Evolutionary conservation across 2,888 invertebrate species (phyloP).

Genomic region (Drosophila fungiperda): DNA sequence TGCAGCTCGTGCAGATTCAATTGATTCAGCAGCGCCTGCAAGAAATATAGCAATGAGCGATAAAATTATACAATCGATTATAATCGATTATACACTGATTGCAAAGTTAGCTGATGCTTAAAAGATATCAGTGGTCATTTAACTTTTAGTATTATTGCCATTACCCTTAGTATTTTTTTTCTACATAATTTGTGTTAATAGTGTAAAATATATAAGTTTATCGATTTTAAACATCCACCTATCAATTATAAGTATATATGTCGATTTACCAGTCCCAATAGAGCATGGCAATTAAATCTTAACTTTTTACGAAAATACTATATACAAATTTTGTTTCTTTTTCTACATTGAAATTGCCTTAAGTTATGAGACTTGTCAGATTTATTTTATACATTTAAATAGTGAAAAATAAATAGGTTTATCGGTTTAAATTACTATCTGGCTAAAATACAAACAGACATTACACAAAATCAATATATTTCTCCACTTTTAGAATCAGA

Average conservation of each 20-base stretch:
- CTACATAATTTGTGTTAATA: not conserved
- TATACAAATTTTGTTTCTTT: not conserved
- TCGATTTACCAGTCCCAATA: not conserved
- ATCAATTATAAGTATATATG: not conserved
- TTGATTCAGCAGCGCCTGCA: constrained; percentile 81
- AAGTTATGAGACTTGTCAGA: too few relatives aligned
- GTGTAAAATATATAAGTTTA: not conserved
- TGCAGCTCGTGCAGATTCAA: constrained; percentile 82
- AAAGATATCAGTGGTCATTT: not conserved
- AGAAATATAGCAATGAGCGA: not conserved
- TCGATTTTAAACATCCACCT: not conserved
- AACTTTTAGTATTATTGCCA: not conserved
- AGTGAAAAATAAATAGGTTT: not conserved
- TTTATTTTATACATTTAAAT: not conserved
- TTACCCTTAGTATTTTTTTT: not conserved
- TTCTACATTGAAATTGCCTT: not conserved
- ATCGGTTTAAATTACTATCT: not conserved
- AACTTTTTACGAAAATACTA: not conserved
- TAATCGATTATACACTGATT: not conserved
- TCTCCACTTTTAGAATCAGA: too few relatives aligned
- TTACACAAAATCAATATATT: not conserved
- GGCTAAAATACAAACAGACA: not conserved
- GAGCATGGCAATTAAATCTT: not conserved
- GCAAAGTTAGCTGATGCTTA: not conserved
- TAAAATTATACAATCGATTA: not conserved